phyloP scores from a whole-genome alignment of 2,888 invertebrate species.

The Spilosoma lubricipeda region DNA sequence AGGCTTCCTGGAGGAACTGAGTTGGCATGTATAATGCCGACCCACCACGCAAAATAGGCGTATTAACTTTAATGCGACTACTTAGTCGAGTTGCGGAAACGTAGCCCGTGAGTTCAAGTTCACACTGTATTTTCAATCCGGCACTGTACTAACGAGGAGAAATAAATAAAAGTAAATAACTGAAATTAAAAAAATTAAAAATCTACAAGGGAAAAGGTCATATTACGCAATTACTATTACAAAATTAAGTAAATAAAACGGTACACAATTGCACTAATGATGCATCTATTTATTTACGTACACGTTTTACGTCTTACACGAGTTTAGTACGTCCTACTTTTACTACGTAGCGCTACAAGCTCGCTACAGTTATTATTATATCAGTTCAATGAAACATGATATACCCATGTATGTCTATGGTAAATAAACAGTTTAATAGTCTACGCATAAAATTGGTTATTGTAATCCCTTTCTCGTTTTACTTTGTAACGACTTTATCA shows the following conservation, averaged over 20 bases:
- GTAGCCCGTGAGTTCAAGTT: too few species aligned
- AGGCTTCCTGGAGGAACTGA: too few species aligned
- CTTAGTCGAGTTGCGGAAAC: too few species aligned
- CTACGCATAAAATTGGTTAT: neutral
- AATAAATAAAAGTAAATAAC: too few species aligned
- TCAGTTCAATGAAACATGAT: neutral
- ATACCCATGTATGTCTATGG: neutral
- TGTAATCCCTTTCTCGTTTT: neutral
- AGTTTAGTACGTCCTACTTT: neutral
- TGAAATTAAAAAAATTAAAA: too few species aligned
- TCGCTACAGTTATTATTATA: neutral
- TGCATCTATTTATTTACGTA: neutral
- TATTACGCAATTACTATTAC: neutral
- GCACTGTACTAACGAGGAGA: too few species aligned
- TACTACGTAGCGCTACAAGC: neutral
- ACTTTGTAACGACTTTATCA: neutral
- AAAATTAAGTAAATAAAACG: too few species aligned
- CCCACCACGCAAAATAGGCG: too few species aligned
- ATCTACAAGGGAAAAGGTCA: too few species aligned
- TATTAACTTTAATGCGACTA: too few species aligned
- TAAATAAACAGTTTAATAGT: neutral
- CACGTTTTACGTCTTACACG: neutral
- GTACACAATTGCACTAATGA: neutral
- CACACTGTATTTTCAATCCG: too few species aligned
- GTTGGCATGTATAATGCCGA: too few species aligned